A percentile compares a stretch with the other conserved stretches of the same genome.
Evolutionary conservation across 2,113 vertebrate genomes (phyloP).

Genomic region (Xerus inauris): DNA sequence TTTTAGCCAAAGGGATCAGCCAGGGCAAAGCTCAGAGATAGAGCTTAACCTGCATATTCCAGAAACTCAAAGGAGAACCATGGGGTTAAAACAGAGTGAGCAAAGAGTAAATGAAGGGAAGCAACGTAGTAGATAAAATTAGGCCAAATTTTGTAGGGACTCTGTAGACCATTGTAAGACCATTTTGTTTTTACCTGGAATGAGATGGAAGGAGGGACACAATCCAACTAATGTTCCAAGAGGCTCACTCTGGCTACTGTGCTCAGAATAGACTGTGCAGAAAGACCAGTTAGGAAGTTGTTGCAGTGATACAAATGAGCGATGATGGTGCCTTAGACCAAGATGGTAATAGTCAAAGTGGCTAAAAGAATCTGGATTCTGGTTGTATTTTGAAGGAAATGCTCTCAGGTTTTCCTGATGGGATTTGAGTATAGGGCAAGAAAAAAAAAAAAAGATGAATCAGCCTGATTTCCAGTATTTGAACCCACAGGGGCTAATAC

Average conservation of each 20-base stretch:
- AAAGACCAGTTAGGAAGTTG: neutral
- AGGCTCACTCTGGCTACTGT: fast-evolving
- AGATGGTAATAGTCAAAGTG: no score
- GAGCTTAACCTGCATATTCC: neutral
- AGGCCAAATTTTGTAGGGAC: neutral
- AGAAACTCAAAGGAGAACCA: neutral
- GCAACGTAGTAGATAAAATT: neutral
- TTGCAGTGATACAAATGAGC: fast-evolving
- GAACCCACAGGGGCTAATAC: neutral
- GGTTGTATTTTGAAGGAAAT: neutral
- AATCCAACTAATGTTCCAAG: fast-evolving
- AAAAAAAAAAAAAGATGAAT: neutral
- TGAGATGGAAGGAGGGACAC: neutral
- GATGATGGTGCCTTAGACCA: neutral
- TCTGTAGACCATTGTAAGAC: neutral
- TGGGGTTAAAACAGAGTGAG: neutral
- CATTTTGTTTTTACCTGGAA: neutral
- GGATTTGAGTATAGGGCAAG: neutral
- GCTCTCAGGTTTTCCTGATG: neutral
- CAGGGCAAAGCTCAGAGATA: neutral
- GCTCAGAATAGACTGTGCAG: neutral
- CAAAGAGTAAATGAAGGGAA: neutral
- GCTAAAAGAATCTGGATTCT: neutral
- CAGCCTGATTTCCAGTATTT: neutral
- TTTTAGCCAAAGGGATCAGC: neutral